phyloP scores from a whole-genome alignment of 2,113 vertebrate genomes.

The Syrrhaptes paradoxus region DNA sequence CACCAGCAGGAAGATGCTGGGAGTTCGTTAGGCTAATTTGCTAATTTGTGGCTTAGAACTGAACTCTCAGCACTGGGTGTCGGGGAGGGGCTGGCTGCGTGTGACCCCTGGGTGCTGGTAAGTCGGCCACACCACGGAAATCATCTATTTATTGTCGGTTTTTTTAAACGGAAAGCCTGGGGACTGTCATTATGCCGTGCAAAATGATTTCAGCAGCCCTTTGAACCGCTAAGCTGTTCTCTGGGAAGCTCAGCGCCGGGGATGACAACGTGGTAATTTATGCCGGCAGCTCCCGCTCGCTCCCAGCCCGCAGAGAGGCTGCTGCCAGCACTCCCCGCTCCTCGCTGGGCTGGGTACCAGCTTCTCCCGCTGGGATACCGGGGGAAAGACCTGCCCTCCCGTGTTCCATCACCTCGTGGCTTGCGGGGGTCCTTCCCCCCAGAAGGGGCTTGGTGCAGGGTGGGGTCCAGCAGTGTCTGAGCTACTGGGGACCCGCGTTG shows the following conservation, averaged over 20 bases:
- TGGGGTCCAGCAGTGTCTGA: rapidly evolving
- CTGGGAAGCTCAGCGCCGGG: background rate
- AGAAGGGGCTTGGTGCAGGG: rapidly evolving
- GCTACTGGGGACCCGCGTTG: background rate
- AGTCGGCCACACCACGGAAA: background rate
- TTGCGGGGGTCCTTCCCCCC: background rate
- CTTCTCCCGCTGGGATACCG: background rate
- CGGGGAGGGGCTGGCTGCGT: background rate
- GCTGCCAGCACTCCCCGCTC: background rate
- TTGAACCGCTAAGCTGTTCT: background rate
- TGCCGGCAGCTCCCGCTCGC: background rate
- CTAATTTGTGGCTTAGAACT: background rate
- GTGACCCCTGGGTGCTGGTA: background rate
- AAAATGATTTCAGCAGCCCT: slow-evolving; percentile 4
- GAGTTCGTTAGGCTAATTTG: background rate
- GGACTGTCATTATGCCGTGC: background rate
- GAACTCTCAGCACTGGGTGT: rapidly evolving
- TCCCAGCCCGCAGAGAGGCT: background rate
- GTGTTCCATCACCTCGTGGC: rapidly evolving
- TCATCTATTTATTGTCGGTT: background rate
- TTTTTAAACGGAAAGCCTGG: background rate
- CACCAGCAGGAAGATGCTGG: rapidly evolving
- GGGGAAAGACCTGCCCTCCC: background rate
- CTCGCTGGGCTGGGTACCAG: rapidly evolving
- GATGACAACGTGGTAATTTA: background rate